These are phyloP conservation scores for Neoascia interrupta DNA, from an alignment of 2,888 invertebrate species.

Conservation along the genomic window DNA sequence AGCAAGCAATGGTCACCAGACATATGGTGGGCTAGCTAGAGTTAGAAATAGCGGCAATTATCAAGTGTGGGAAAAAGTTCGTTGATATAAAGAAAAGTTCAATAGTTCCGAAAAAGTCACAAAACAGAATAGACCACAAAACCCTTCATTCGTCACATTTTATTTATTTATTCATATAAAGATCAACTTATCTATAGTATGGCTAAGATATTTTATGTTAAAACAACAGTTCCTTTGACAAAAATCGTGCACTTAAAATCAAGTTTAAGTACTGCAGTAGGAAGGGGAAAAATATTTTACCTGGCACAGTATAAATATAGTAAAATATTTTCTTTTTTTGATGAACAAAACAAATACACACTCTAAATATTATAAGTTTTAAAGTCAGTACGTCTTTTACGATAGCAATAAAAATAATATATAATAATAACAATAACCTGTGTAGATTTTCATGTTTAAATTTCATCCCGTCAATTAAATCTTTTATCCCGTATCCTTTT, in stretches of 20 bases:
- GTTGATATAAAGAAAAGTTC: neutral
- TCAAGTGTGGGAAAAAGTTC: conserved; percentile 21
- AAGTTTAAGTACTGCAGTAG: neutral
- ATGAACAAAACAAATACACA: conserved; percentile 4
- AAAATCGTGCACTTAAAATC: conserved; percentile 7
- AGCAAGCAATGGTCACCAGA: conserved; percentile 6
- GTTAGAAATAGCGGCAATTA: neutral
- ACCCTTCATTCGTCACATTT: neutral
- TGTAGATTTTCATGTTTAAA: conserved; percentile 1
- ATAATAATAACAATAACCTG: conserved; percentile 19
- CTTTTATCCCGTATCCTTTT: neutral
- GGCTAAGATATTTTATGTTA: conserved; percentile 40
- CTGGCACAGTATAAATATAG: conserved; percentile 40
- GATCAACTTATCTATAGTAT: conserved; percentile 49
- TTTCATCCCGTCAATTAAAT: neutral
- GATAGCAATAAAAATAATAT: neutral
- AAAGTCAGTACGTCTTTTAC: too few relatives aligned
- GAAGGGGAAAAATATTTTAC: conserved; percentile 19
- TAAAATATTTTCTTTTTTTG: conserved; percentile 9
- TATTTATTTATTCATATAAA: conserved; percentile 15
- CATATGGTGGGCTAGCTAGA: neutral
- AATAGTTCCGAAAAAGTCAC: too few relatives aligned
- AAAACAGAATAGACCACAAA: neutral
- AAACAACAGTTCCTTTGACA: neutral
- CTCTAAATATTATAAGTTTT: neutral